phyloP scores from a whole-genome alignment of 1,140 invertebrate species.

The Saccostrea echinata region DNA sequence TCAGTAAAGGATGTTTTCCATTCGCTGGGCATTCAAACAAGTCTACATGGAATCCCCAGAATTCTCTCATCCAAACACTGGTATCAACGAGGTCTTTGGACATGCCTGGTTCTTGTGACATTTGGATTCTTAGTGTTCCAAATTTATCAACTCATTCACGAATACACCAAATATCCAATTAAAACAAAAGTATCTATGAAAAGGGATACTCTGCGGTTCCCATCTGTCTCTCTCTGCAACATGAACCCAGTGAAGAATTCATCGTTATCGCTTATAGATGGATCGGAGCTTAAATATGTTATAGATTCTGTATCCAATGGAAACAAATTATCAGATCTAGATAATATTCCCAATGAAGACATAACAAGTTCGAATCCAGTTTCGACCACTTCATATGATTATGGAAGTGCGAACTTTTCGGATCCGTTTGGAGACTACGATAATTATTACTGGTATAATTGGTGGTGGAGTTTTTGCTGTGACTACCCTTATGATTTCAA shows the following conservation, averaged over 20 bases:
- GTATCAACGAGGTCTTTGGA: constrained; percentile 24
- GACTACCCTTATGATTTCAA: neutral
- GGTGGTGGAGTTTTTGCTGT: neutral
- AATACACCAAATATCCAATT: constrained; percentile 28
- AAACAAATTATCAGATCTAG: neutral
- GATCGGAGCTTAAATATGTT: neutral
- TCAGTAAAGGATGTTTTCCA: neutral
- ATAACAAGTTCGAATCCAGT: neutral
- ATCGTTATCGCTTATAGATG: neutral
- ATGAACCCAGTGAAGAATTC: constrained; percentile 51
- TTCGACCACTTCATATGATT: neutral
- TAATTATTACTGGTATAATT: neutral
- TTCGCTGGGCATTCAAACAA: neutral
- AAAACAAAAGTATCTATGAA: constrained; percentile 43
- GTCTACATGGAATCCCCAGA: constrained; percentile 41
- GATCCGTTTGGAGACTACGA: neutral
- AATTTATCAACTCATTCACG: constrained; percentile 16
- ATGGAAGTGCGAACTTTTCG: neutral
- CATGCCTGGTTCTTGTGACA: constrained; percentile 10
- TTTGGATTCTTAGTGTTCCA: constrained; percentile 34
- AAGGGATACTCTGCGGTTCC: constrained; percentile 23
- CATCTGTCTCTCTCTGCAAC: constrained; percentile 47
- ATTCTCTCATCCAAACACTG: constrained; percentile 36
- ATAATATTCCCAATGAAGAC: neutral
- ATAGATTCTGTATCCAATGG: neutral